Evolutionary conservation across 2,888 invertebrate genomes (phyloP).

Genomic region (Cylindroiulus punctatus): DNA sequence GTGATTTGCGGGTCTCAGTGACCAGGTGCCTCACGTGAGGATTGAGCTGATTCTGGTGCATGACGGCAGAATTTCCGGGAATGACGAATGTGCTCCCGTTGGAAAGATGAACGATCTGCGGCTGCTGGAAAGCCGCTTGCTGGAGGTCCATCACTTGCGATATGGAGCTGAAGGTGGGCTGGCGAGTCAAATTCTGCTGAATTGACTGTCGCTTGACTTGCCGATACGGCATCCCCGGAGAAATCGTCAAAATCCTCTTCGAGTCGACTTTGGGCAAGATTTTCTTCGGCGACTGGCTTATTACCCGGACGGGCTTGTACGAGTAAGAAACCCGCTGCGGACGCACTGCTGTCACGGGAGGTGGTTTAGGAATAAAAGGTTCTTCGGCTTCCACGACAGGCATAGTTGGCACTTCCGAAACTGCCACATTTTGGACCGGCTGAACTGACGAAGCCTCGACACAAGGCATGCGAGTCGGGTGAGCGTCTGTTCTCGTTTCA

Average conservation of each 20-base stretch:
- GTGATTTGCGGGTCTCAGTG: not conserved
- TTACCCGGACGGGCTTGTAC: not conserved
- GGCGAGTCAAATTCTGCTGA: constrained; percentile 19
- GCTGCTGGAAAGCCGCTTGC: constrained; percentile 20
- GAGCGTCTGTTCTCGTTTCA: not conserved
- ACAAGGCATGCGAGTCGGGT: not conserved
- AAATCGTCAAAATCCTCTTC: not conserved
- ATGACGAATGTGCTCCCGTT: constrained; percentile 46
- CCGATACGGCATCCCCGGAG: not conserved
- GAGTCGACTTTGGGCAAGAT: constrained; percentile 50
- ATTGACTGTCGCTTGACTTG: not conserved
- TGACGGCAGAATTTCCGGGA: not conserved
- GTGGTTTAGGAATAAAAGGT: constrained; percentile 53
- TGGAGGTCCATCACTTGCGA: constrained; percentile 45
- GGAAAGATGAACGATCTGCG: constrained; percentile 40
- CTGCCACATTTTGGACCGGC: not conserved
- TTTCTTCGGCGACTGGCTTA: constrained; percentile 23
- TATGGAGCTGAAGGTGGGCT: constrained; percentile 34
- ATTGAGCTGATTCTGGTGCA: constrained; percentile 13
- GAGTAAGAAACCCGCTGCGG: constrained; percentile 20
- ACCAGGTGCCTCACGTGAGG: constrained; percentile 5
- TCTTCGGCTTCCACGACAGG: constrained; percentile 20
- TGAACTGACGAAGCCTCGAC: not conserved
- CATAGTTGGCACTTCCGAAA: not conserved
- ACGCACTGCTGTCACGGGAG: not conserved